Conservation (phyloP, 2,888 invertebrate species). For the Cylloceria caligata region DNA sequence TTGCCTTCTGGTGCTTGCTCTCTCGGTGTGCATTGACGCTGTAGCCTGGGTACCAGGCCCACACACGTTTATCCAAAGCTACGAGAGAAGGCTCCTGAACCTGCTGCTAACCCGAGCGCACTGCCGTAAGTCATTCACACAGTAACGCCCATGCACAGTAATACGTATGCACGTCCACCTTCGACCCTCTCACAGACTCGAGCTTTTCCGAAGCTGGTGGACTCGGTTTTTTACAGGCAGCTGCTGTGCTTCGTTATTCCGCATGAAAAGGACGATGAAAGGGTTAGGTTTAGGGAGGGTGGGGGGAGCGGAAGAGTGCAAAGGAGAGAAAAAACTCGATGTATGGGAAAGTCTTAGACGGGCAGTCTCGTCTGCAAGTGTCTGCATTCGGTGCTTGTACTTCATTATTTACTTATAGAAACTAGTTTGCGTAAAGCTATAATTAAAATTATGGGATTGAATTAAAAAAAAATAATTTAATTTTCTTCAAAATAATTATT, state of each 20-base stretch:
- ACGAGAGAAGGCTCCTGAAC: conserved; percentile 49
- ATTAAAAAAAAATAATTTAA: no score
- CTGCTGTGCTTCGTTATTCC: conserved; percentile 62
- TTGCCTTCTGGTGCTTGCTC: conserved; percentile 52
- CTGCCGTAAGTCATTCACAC: conserved; percentile 68
- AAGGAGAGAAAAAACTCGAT: conserved; percentile 32
- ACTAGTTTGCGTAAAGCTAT: background rate
- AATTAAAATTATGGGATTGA: background rate
- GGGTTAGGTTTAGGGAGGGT: conserved; percentile 36
- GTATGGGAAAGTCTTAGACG: conserved; percentile 16
- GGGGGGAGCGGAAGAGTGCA: conserved; percentile 30
- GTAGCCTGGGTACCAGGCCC: conserved; percentile 34
- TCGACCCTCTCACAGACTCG: conserved; percentile 17
- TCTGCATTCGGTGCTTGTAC: background rate
- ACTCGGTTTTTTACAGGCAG: conserved; percentile 42
- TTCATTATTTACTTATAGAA: background rate
- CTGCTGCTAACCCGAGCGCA: conserved; percentile 56
- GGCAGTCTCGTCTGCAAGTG: background rate
- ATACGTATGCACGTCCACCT: conserved; percentile 23
- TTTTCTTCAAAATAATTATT: background rate
- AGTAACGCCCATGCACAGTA: conserved; percentile 60
- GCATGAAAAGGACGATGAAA: conserved; percentile 64
- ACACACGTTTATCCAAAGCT: conserved; percentile 48
- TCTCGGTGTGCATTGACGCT: conserved; percentile 29
- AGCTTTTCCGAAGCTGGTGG: conserved; percentile 58